Evolutionary conservation across 2,113 vertebrate species (phyloP), one percentile per base, ranked within the genome.

Genomic region (Holacanthus passer): DNA sequence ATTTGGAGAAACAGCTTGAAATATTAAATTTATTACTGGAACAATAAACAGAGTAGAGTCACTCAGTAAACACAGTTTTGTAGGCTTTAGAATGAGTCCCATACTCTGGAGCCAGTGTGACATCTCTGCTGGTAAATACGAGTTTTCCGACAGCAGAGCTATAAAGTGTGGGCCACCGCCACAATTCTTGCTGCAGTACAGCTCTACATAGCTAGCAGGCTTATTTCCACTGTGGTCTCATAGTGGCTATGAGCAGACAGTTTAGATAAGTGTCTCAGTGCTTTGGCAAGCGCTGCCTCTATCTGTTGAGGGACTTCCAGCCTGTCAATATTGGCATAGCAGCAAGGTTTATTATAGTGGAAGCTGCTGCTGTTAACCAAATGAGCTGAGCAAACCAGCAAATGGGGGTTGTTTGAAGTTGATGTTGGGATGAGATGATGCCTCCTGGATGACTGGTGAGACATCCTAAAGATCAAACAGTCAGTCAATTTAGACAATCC

Each of bases 181-280:
- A 8, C 13, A 48, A 55, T 73, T 67, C 69, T 71, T 31, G 7
- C 5, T 66, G 80, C 37, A 32, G 71, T 65, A 27, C 29, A 47
- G 63, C 35, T 78, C 73, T n/a, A 85, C 79, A 27, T 55, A 66
- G n/a, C 53, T 48, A 24, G 43, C 22, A 35, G 88, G 78, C 86
- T 83, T 86, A 79, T 84, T 86, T 73, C 81, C 86, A 85, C 68
- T 37, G 75, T 67, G 79, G 35, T 80, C 84, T 85, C 45, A 64
- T 52, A 64, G 81, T 60, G 69, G 83, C 90, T 89, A 89, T 82
- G 81, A 91, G 65, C 85, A 85, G 77, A 86, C 89, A 89, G 88
- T 92, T 88, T 91, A 92, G 88, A 92, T 90, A 90, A 90, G 90
- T 89, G 81, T 78, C 86, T 81, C 86, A 69, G 73, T 79, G 84